These are phyloP conservation scores for Harlomillsia oculata DNA, from an alignment of 1,140 invertebrate species.

Conservation along the genomic window DNA sequence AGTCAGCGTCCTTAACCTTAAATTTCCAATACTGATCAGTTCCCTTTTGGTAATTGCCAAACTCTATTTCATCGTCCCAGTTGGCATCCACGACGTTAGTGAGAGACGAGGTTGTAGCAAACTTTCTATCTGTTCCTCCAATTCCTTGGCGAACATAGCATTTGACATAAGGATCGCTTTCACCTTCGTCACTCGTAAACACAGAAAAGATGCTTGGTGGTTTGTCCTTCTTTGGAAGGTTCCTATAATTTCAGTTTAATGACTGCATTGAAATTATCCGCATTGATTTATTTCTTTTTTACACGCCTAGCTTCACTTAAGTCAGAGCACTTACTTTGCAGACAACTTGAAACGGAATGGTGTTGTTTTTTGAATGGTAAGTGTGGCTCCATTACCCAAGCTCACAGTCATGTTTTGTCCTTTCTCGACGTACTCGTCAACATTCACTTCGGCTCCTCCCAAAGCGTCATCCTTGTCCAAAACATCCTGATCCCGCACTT, in stretches of 20 bases:
- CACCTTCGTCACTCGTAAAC: conserved; percentile 11
- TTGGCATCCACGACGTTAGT: conserved; percentile 19
- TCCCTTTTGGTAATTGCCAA: conserved; percentile 22
- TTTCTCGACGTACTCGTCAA: conserved; percentile 22
- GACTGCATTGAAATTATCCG: not conserved
- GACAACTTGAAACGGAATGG: conserved; percentile 19
- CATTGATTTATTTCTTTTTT: not conserved
- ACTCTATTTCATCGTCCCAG: conserved; percentile 23
- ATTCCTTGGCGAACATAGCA: conserved; percentile 11
- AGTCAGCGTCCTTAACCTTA: conserved; percentile 18
- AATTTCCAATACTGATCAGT: conserved; percentile 12
- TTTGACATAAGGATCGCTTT: conserved; percentile 18
- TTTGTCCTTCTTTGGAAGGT: conserved; percentile 9
- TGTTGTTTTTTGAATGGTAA: conserved; percentile 20
- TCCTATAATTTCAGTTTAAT: too few species aligned
- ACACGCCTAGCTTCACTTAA: too few species aligned
- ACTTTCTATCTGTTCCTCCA: conserved; percentile 18
- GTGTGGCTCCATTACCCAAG: conserved; percentile 5
- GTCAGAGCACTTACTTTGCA: too few species aligned
- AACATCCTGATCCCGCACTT: conserved; percentile 22
- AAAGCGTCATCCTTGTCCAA: conserved; percentile 20
- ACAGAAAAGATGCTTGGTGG: conserved; percentile 9
- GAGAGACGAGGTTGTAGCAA: conserved; percentile 17
- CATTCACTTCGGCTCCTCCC: conserved; percentile 18
- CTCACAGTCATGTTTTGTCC: conserved; percentile 20